Conservation (phyloP, 2,888 invertebrate genomes). For the Nephrotoma guestfalica region DNA sequence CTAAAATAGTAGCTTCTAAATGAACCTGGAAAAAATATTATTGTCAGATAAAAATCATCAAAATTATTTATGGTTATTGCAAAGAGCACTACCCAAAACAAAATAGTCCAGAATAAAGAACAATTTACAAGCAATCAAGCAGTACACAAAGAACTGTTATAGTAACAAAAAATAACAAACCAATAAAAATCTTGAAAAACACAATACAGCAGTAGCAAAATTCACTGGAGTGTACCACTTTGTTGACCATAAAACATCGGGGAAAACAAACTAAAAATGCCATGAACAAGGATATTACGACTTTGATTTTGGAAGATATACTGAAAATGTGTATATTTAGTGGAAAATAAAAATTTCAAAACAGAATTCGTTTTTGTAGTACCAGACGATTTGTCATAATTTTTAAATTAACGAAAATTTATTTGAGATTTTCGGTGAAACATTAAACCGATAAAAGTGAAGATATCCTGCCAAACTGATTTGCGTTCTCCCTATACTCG, state of each 20-base stretch:
- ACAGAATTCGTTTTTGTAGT: neutral
- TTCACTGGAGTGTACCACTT: neutral
- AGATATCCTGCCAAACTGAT: neutral
- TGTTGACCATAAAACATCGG: neutral
- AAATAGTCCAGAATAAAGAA: neutral
- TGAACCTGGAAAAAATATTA: neutral
- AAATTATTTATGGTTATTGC: neutral
- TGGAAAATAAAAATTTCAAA: neutral
- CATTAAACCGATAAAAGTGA: neutral
- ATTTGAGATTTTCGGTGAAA: neutral
- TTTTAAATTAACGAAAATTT: neutral
- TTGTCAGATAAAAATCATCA: neutral
- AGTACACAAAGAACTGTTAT: neutral
- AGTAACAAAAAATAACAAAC: neutral
- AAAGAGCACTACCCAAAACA: neutral
- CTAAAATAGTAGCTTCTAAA: too few relatives aligned
- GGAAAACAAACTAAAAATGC: neutral
- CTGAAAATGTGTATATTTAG: neutral
- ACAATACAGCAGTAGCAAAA: neutral
- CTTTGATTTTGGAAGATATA: neutral
- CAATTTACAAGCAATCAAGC: neutral
- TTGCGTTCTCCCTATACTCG: neutral
- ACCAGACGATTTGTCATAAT: neutral
- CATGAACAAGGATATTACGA: neutral
- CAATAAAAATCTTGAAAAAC: neutral